Percentiles rank a stretch among this genome's conserved stretches.
phyloP scores from a whole-genome alignment of 1,140 invertebrate genomes.

The Protaetia brevitarsis region DNA sequence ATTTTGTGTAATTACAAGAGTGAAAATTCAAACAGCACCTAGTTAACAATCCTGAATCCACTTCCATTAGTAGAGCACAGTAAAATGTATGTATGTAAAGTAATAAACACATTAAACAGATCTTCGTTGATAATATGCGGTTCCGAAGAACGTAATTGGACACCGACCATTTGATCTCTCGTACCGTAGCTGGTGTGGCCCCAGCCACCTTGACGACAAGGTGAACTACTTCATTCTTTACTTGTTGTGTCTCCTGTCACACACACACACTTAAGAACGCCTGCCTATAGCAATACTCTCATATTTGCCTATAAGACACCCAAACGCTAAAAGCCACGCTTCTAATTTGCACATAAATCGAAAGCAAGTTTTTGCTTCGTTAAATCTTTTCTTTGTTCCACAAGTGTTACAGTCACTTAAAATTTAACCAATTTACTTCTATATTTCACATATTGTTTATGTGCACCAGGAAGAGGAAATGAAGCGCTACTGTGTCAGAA shows the following conservation, averaged over 20 bases:
- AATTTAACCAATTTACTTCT: neutral
- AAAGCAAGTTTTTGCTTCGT: neutral
- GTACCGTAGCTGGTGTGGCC: neutral
- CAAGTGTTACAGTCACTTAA: neutral
- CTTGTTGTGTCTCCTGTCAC: neutral
- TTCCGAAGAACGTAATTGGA: neutral
- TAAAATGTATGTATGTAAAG: neutral
- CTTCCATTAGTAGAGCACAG: too few relatives aligned
- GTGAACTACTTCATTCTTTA: conserved; percentile 12
- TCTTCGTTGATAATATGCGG: neutral
- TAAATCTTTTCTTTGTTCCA: neutral
- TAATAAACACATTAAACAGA: too few relatives aligned
- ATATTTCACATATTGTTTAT: neutral
- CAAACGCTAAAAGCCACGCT: neutral
- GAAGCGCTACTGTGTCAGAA: neutral
- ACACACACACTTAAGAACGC: conserved; percentile 14
- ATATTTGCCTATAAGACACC: neutral
- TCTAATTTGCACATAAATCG: conserved; percentile 2
- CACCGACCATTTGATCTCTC: neutral
- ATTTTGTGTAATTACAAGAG: too few relatives aligned
- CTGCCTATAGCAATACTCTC: neutral
- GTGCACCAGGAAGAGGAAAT: conserved; percentile 9
- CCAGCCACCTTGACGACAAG: conserved; percentile 10
- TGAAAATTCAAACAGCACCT: too few relatives aligned
- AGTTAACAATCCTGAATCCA: too few relatives aligned